Base-by-base conservation (phyloP, 2,888 invertebrate genomes). In the Colletes collaris region DNA sequence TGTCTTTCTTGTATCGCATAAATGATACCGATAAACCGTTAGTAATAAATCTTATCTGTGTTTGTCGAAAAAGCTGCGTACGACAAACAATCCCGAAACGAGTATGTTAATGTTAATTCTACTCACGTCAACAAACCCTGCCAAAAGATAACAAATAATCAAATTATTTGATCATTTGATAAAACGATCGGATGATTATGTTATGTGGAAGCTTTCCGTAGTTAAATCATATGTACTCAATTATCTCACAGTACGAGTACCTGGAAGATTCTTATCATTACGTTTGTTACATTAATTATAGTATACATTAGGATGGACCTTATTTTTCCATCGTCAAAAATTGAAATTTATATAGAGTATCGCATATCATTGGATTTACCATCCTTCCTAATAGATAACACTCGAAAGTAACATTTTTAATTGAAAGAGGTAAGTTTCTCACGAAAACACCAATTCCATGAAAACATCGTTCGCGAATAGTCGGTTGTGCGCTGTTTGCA, bases 141-240 rank as follows among this genome's bases (percentile, higher is more conserved):
- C 3, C 11, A 53, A 63, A 46, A 60, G 76, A 80, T 80, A 80
- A 67, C 72, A 56, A 64, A 68, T 63, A 63, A 70, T 59, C 60
- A 10, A 77, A 77, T 72, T 68, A 62, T 60, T 56, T 27, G 65
- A 79, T 80, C 27, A 52, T 8, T 11, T 37, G 72, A 69, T 76
- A 75, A 65, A 69, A 55, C 19, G 49, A 53, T 71, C 65, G 4
- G 19, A 27, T 19, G 75, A 71, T 79, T 66, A n/a, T 44, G 49
- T 65, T 65, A 35, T 49, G 55, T 80, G 81, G 76, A 81, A 80
- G 80, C 56, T 76, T 80, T 81, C 80, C 76, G 60, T 53, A 58
- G 53, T 11, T 69, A 76, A 13, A 52, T 49, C 46, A 13, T 40
- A n/a, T 16, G 53, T 58, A 19, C 11, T 37, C 46, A 52, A 58